Evolutionary conservation across 1,140 invertebrate species (phyloP), one percentile per base, ranked within the genome.

Genomic region (Hyles vespertilio): DNA sequence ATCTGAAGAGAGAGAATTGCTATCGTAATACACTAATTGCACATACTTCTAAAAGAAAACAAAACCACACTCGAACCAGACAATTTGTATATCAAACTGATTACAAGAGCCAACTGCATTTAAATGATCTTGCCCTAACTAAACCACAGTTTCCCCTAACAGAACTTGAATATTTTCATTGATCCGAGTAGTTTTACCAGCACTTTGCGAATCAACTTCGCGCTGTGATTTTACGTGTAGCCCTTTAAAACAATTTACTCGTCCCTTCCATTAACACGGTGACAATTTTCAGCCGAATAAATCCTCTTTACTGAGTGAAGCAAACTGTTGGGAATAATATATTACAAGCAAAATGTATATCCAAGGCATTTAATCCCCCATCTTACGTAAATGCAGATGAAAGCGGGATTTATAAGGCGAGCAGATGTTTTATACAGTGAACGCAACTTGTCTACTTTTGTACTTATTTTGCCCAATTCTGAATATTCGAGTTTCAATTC

Each of bases 401-500:
- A 56, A 51, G 34, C 53, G n/a, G 58, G 52, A 60, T 60, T 59
- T 54, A 54, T 56, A 61, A 61, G 53, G 54, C 34, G 43, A 61
- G 10, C 54, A 51, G 47, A 51, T 61, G 47, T 61, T 61, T 53
- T 51, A 45, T 59, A 49, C 51, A 59, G 32, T 55, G 34, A 9
- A 45, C 45, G 44, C 47, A 59, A 54, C 32, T 40, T 40, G 8
- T 40, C 36, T 40, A 40, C 36, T 40, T 40, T 40, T 40, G 36
- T 40, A 40, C 36, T 47, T 49, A 54, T 45, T 55, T 59, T 48
- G 32, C 32, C 32, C n/a, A 34, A 12, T 11, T n/a, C 0, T 5
- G 33, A 2, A 9, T 12, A 33, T 51, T 32, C 10, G 5, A 51
- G 34, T 51, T 51, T 34, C 3, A 10, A 51, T 4, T 11, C 9